Percentiles rank a stretch among this genome's conserved stretches.
These are phyloP conservation scores for Synanthedon myopaeformis DNA, from an alignment of 2,888 invertebrate genomes.

Conservation along the genomic window DNA sequence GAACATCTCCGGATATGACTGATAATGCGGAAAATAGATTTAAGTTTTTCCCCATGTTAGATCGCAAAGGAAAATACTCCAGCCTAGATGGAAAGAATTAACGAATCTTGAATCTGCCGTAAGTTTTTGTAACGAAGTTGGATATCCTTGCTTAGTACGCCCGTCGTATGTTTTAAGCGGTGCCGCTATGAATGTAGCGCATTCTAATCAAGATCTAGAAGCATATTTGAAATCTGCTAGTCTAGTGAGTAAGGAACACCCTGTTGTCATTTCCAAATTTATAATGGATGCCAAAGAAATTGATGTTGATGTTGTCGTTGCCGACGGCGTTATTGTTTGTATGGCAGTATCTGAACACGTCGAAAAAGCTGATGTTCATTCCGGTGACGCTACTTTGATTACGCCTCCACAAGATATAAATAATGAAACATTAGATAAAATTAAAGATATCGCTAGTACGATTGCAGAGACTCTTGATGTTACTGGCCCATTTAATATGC, in stretches of 20 bases:
- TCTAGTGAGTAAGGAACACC: slow-evolving; percentile 94
- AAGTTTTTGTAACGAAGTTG: slow-evolving; percentile 92
- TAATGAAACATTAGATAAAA: slow-evolving; percentile 88
- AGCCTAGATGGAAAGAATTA: slow-evolving; percentile 97
- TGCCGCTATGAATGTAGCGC: slow-evolving; percentile 99
- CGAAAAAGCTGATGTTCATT: slow-evolving; percentile 98
- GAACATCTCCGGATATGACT: slow-evolving; percentile 95
- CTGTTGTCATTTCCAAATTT: slow-evolving; percentile 99
- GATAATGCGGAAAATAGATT: slow-evolving; percentile 99
- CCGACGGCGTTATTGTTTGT: slow-evolving; percentile 92
- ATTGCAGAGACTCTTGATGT: slow-evolving; percentile 92
- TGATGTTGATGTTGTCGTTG: slow-evolving; percentile 98
- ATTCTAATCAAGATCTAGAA: slow-evolving; percentile 91
- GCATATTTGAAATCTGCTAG: slow-evolving; percentile 94
- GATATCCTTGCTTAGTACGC: slow-evolving; percentile 96
- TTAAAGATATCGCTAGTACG: slow-evolving; percentile 87
- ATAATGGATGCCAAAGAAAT: slow-evolving; percentile 98
- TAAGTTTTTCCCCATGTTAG: slow-evolving; percentile 98
- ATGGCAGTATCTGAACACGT: slow-evolving; percentile 99
- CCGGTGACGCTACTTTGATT: slow-evolving; percentile 97
- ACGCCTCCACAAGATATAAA: slow-evolving; percentile 99
- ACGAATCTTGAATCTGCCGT: slow-evolving; percentile 91
- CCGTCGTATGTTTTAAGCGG: slow-evolving; percentile 99
- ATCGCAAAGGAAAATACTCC: slow-evolving; percentile 92
- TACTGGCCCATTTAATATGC: slow-evolving; percentile 98